Evolutionary conservation across 1,140 invertebrate genomes (phyloP).

Genomic region (Macrobrachium nipponense): DNA sequence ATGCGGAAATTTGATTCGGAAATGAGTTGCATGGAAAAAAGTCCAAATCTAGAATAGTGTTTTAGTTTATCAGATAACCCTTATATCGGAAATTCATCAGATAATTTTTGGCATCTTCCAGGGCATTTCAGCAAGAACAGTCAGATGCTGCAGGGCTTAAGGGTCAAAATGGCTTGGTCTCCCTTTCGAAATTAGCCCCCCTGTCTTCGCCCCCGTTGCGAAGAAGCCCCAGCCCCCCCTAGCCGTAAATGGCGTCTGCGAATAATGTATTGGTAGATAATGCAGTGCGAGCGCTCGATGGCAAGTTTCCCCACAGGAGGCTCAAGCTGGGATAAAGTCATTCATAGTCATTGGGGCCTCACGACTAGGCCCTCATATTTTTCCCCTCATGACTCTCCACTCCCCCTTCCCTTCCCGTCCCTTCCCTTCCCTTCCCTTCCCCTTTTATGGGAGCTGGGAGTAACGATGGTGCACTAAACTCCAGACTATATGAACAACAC

Average conservation of each 20-base stretch:
- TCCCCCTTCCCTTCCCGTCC: too few species aligned
- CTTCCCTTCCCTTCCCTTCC: neutral
- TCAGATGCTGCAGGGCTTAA: neutral
- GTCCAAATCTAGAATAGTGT: too few species aligned
- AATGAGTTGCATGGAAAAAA: too few species aligned
- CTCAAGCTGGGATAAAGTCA: constrained; percentile 19
- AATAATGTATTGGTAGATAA: constrained; percentile 12
- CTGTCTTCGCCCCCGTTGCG: constrained; percentile 3
- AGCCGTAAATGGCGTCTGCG: neutral
- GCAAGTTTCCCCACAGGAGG: constrained; percentile 4
- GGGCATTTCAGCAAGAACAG: too few species aligned
- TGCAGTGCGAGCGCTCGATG: constrained; percentile 5
- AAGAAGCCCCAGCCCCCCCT: neutral
- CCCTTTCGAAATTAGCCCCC: neutral
- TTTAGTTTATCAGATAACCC: too few species aligned
- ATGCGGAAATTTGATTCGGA: too few species aligned
- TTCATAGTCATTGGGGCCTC: constrained; percentile 14
- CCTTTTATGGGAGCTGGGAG: too few species aligned
- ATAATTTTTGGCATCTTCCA: too few species aligned
- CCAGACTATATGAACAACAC: too few species aligned
- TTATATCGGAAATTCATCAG: too few species aligned
- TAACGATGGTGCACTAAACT: too few species aligned
- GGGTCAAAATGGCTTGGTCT: neutral
- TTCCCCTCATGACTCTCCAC: neutral
- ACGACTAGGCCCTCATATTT: constrained; percentile 13